Percentiles rank a stretch among this genome's conserved stretches.
phyloP scores from a whole-genome alignment of 2,888 invertebrate species.

The Trissonchulus sp. region DNA sequence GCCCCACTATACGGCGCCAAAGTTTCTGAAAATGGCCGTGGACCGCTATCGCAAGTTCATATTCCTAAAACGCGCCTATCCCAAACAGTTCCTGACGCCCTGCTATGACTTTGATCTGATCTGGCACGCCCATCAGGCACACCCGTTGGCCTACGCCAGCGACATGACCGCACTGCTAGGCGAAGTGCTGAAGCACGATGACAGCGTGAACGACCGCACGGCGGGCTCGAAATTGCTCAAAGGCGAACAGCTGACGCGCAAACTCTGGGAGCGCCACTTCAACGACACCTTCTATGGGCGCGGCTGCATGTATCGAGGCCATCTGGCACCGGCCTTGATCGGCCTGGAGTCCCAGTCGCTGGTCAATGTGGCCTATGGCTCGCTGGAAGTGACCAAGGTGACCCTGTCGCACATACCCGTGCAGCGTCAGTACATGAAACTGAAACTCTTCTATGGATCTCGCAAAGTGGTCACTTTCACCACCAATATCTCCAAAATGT shows the following conservation, averaged over 20 bases:
- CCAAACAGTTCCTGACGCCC: constrained; percentile 56
- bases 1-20: constrained; percentile 55
- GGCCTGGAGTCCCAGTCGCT: constrained; percentile 49
- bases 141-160: constrained; percentile 42
- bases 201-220: constrained; percentile 55
- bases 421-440: constrained; percentile 47
- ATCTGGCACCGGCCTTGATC: constrained; percentile 54
- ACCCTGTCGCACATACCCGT: constrained; percentile 48
- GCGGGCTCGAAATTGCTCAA: constrained; percentile 54
- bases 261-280: constrained; percentile 54
- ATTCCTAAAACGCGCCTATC: constrained; percentile 54
- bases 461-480: constrained; percentile 42
- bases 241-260: constrained; percentile 54
- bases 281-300: constrained; percentile 53
- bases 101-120: constrained; percentile 58
- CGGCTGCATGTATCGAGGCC: constrained; percentile 56
- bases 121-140: constrained; percentile 58
- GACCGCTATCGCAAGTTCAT: constrained; percentile 54
- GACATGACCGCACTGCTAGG: constrained; percentile 39
- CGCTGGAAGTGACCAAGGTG: constrained; percentile 17
- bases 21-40: constrained; percentile 54
- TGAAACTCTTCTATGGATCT: constrained; percentile 49
- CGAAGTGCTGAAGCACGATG: constrained; percentile 56
- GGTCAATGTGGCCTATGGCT: constrained; percentile 43
- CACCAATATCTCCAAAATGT: constrained; percentile 47